Base-by-base conservation (phyloP, 2,888 invertebrate species). In the Lepidocyrtoides sp. region DNA sequence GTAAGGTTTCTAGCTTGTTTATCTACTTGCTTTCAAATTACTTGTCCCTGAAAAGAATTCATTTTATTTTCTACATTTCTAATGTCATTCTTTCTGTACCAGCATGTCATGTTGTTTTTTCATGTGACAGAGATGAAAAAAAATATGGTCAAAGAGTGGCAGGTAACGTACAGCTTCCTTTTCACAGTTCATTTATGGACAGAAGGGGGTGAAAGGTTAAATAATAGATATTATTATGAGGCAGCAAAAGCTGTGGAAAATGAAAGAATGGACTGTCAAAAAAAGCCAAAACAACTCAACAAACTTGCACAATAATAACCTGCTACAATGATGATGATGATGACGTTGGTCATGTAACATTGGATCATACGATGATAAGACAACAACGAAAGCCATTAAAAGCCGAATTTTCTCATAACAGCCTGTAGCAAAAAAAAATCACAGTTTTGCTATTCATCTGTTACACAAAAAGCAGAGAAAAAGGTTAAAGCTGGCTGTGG, bases 161-260 rank as follows among this genome's bases (percentile, higher is more conserved):
- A 69, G 69, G 17, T 69, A 69, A 36, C 69, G 41, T 36, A 69
- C 69, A 69, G 69, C 36, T 69, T 69, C 69, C 36, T n/a, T 41
- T 69, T 36, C 10, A n/a, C 32, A 29, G 41, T 36, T 29, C n/a
- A 32, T 63, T 12, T 63, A 2, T 23, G 32, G n/a, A n/a, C n/a
- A 36, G 1, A 36, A 41, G 32, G 10, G n/a, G 14, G n/a, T 32
- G 66, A 66, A 69, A 29, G 69, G 69, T 36, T 36, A 69, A 36
- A 17, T 63, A 14, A 29, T 14, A 12, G 14, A 63, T 23, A 1
- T 8, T n/a, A n/a, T n/a, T n/a, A 69, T 69, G 60, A 1, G 32
- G 10, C 36, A 36, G 8, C 3, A 36, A 17, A 41, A 12, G 20
- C 8, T 32, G 2, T 8, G 12, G 32, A n/a, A 66, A 66, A n/a